Evolutionary conservation across 2,888 invertebrate species (phyloP), one percentile per base, ranked within the genome.

Genomic region (Gymnosoma rotundatum): DNA sequence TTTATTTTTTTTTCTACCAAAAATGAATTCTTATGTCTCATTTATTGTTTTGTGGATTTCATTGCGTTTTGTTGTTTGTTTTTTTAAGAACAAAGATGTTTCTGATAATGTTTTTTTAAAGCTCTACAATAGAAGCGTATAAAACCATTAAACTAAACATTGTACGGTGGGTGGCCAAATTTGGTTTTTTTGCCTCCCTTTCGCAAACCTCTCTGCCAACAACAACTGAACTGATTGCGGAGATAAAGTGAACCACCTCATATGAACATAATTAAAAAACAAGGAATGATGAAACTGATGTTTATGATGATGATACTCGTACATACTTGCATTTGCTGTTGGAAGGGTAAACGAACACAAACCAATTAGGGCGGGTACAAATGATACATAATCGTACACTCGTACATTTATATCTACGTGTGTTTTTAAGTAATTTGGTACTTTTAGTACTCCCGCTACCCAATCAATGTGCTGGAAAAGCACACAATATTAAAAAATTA

Each of bases 61-160:
- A 70, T 60, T 72, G 58, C 42, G 52, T 72, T 58, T 56, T 25
- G 2, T 32, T 32, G 32, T 32, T 25, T 32, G 32, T 32, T 58
- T 72, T 52, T 42, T 38, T 83, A 58, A 75, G 67, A 75, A 75
- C 64, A 61, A 84, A 75, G 56, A 63, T 81, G 38, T 48, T 75
- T 32, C 18, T 74, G 32, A 14, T 69, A n/a, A 48, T 48, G n/a
- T 48, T 32, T 80, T 69, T 72, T 58, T 58, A 78, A 84, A 81
- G 76, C 83, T 84, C 64, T 75, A 75, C 7, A 80, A 69, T 79
- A 75, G 64, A 54, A 72, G 80, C 58, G 70, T 63, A 74, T 69
- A 84, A 79, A 81, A 81, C 70, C 84, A 84, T 79, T 74, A 42
- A 84, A 73, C 66, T 69, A 84, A 84, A 84, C 74, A 64, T 52